Base-by-base conservation (phyloP, 1,140 invertebrate species). In the Paramacrobiotus metropolitanus region DNA sequence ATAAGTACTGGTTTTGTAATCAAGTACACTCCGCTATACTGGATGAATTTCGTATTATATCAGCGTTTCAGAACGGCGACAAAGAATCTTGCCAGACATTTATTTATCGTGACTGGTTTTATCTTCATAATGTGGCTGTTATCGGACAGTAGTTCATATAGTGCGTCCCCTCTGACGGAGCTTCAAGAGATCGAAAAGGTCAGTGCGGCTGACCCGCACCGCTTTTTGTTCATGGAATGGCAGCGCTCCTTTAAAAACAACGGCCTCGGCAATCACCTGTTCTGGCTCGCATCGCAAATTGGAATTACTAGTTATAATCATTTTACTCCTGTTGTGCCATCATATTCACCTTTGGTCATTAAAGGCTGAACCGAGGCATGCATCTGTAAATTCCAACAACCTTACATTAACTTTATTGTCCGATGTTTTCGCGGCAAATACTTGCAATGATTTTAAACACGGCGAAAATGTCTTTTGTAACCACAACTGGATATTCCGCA, bases 221-320 rank as follows among this genome's bases (percentile, higher is more conserved):
- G n/a, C n/a, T n/a, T n/a, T n/a, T n/a, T n/a, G n/a, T 24, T 55
- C 4, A 15, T 55, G 48, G 48, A 55, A 55, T 55, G 48, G 48
- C 48, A 55, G 48, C 48, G 48, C 9, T 55, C 48, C 28, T 55
- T 20, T 28, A 15, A 24, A 24, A 15, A 24, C 24, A 55, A 15
- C 48, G 48, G 48, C 15, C 48, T 55, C 15, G 48, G 48, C 15
- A 55, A 55, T 24, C 48, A 55, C 15, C 24, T 55, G 15, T 55
- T 55, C 48, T 55, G 15, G 15, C 28, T 20, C 48, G 48, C 48
- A 4, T 55, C 48, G 15, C 24, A 20, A 9, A 4, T 55, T 15
- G 48, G 48, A 24, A 28, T 55, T 4, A 24, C 48, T 9, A 20
- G 4, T 20, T 24, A 24, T 9, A 55, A 55, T 24, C 15, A 28